phyloP scores from a whole-genome alignment of 2,888 invertebrate genomes.

The Prostheceraeus crozeri region DNA sequence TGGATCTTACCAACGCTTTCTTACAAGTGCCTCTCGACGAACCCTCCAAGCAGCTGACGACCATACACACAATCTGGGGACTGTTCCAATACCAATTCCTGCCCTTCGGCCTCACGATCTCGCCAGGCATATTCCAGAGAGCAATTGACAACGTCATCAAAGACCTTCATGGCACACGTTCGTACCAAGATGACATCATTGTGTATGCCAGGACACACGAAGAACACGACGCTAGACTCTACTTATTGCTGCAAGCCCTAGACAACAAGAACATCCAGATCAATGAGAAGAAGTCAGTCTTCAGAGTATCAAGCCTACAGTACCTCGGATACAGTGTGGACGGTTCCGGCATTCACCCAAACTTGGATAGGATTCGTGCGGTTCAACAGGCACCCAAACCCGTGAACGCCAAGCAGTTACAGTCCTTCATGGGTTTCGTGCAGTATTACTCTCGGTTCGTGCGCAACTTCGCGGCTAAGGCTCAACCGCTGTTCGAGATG shows the following conservation, averaged over 20 bases:
- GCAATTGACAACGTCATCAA: not conserved
- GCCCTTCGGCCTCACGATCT: no score
- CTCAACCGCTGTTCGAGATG: constrained; percentile 21
- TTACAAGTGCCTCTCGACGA: not conserved
- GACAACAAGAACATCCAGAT: constrained; percentile 12
- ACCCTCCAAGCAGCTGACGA: not conserved
- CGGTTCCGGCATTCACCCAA: not conserved
- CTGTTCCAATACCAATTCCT: no score
- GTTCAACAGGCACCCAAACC: constrained; percentile 2
- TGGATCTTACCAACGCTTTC: constrained; percentile 8
- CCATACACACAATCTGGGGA: not conserved
- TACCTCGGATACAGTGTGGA: not conserved
- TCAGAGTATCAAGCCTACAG: not conserved
- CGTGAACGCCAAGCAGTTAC: not conserved
- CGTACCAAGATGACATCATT: constrained; percentile 10
- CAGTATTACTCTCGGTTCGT: constrained; percentile 20
- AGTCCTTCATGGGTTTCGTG: not conserved
- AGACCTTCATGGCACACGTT: not conserved
- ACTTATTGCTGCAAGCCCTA: constrained; percentile 4
- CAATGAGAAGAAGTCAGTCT: constrained; percentile 1
- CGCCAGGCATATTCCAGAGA: not conserved
- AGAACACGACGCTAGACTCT: not conserved
- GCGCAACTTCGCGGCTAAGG: constrained; percentile 1
- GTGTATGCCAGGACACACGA: not conserved
- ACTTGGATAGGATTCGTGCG: not conserved